Evolutionary conservation across 2,888 invertebrate species (phyloP).

Genomic region (Dexiosoma caninum): DNA sequence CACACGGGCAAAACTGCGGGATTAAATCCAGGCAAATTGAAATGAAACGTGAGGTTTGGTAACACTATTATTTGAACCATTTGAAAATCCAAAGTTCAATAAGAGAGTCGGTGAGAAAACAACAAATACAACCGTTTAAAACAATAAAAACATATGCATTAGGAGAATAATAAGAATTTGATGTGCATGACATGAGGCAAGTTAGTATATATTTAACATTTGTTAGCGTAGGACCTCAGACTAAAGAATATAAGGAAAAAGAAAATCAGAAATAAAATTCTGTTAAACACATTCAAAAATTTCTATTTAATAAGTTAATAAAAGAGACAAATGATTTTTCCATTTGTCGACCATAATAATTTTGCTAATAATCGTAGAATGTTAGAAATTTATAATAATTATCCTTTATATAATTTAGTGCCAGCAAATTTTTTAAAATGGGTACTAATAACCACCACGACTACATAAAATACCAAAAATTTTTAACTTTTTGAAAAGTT

Average conservation of each 20-base stretch:
- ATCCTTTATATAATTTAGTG: slow-evolving; percentile 66
- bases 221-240: slow-evolving; percentile 35
- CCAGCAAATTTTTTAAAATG: slow-evolving; percentile 65
- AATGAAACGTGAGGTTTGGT: neutral
- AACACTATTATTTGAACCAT: neutral
- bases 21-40: too few relatives aligned
- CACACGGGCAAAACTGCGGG: too few relatives aligned
- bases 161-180: neutral
- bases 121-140: slow-evolving; percentile 21
- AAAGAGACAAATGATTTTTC: slow-evolving; percentile 65
- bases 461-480: neutral
- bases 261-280: neutral
- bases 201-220: slow-evolving; percentile 63
- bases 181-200: slow-evolving; percentile 12
- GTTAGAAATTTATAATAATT: slow-evolving; percentile 66
- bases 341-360: slow-evolving; percentile 65
- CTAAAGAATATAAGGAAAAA: too few relatives aligned
- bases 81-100: neutral
- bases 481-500: neutral
- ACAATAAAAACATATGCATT: neutral
- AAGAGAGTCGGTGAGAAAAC: slow-evolving; percentile 17
- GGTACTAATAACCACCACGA: too few relatives aligned
- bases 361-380: slow-evolving; percentile 63
- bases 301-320: too few relatives aligned
- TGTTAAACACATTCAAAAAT: too few relatives aligned